Evolutionary conservation across 2,113 vertebrate genomes (phyloP).

Genomic region (Carettochelys insculpta): DNA sequence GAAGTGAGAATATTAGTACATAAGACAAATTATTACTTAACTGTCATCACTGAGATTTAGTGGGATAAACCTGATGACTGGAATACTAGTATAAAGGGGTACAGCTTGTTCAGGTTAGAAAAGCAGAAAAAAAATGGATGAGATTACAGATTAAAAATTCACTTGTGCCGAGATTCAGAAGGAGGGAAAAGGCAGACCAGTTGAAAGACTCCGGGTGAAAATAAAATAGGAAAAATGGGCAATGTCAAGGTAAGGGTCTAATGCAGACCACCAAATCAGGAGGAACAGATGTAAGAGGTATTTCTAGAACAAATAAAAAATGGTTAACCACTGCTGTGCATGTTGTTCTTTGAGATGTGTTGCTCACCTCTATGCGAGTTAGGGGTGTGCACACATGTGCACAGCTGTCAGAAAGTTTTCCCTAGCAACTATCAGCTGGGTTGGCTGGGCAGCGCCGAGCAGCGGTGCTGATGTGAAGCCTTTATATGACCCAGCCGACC

Average conservation of each 20-base stretch:
- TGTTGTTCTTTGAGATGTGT: too few relatives aligned
- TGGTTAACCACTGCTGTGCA: too few relatives aligned
- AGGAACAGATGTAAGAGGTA: not conserved
- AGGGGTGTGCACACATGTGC: too few relatives aligned
- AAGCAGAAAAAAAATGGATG: not conserved
- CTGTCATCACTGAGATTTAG: not conserved
- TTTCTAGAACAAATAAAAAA: not conserved
- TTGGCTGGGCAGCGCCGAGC: too few relatives aligned
- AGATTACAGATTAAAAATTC: not conserved
- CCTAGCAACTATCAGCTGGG: too few relatives aligned
- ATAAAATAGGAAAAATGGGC: not conserved
- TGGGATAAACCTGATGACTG: not conserved
- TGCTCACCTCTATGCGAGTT: too few relatives aligned
- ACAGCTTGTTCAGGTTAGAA: not conserved
- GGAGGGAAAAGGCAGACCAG: not conserved
- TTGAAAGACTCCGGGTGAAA: not conserved
- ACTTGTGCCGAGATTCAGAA: not conserved
- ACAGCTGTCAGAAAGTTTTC: too few relatives aligned
- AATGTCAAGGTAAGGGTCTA: not conserved
- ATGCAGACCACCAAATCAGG: not conserved
- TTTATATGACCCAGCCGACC: too few relatives aligned
- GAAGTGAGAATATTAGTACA: not conserved
- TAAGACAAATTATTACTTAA: not conserved
- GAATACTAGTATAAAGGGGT: not conserved
- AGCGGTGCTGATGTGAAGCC: too few relatives aligned